Evolutionary conservation across 2,888 invertebrate genomes (phyloP).

Genomic region (Papilio elwesi): DNA sequence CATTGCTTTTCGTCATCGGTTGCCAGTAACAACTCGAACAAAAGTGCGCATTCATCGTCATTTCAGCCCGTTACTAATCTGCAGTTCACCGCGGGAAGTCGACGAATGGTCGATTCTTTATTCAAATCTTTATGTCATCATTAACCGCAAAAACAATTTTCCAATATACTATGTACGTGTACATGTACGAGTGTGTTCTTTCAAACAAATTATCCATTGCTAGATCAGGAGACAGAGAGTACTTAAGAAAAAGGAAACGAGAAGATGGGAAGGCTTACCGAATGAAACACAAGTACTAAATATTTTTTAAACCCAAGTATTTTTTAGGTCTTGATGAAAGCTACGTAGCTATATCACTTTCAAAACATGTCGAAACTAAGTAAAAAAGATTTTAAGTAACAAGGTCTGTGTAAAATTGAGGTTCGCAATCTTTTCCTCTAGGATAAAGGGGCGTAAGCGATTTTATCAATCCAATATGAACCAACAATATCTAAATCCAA

Average conservation of each 20-base stretch:
- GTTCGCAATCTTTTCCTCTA: conserved; percentile 1
- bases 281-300: too few relatives aligned
- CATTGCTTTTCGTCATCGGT: conserved; percentile 19
- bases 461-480: neutral
- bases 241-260: too few relatives aligned
- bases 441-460: neutral
- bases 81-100: conserved; percentile 11
- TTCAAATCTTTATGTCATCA: conserved; percentile 19
- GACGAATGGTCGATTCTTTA: conserved; percentile 21
- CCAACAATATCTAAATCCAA: too few relatives aligned
- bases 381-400: too few relatives aligned
- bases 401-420: neutral
- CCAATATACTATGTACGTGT: conserved; percentile 1
- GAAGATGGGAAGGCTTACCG: too few relatives aligned
- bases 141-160: conserved; percentile 11
- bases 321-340: too few relatives aligned
- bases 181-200: neutral
- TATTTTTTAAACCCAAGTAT: too few relatives aligned
- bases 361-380: too few relatives aligned
- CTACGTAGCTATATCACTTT: too few relatives aligned
- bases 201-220: too few relatives aligned
- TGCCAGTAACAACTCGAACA: conserved; percentile 21
- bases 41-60: conserved; percentile 17
- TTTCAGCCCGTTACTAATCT: conserved; percentile 18
- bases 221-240: too few relatives aligned